Conservation (phyloP, 1,140 invertebrate genomes). For the Campodea augens region DNA sequence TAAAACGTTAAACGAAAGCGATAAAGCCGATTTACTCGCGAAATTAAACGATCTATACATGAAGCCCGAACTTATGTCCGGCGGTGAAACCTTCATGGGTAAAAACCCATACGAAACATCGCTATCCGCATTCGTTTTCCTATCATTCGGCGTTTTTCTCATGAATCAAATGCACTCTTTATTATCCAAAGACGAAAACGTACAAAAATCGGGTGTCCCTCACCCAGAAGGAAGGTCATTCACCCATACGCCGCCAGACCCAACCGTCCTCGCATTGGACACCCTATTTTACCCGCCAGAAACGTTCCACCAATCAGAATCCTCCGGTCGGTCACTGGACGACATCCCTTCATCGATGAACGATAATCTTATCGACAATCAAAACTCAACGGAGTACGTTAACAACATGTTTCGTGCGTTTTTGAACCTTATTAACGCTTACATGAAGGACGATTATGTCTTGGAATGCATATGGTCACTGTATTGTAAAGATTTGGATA, state of each 20-base stretch:
- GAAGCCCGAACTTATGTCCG: slow-evolving; percentile 1
- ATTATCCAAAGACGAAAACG: slow-evolving; percentile 25
- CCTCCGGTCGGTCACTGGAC: slow-evolving; percentile 1
- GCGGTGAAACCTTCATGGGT: slow-evolving; percentile 4
- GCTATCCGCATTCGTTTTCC: slow-evolving; percentile 30
- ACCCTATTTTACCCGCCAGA: slow-evolving; percentile 30
- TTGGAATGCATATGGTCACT: slow-evolving; percentile 39
- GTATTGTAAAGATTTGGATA: slow-evolving; percentile 37
- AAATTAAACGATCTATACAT: slow-evolving; percentile 14
- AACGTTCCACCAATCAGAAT: slow-evolving; percentile 19
- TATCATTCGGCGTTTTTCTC: slow-evolving; percentile 35
- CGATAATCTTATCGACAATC: slow-evolving; percentile 11
- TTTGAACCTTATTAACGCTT: slow-evolving; percentile 34
- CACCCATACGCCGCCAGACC: slow-evolving; percentile 28
- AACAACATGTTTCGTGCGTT: slow-evolving; percentile 33
- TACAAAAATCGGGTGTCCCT: not conserved
- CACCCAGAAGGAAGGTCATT: slow-evolving; percentile 12
- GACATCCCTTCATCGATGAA: slow-evolving; percentile 1
- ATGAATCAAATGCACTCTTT: slow-evolving; percentile 36
- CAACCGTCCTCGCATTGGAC: slow-evolving; percentile 32
- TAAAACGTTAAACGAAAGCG: slow-evolving; percentile 13
- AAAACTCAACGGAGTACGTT: slow-evolving; percentile 26
- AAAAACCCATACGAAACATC: slow-evolving; percentile 18
- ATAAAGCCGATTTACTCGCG: slow-evolving; percentile 10
- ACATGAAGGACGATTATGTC: slow-evolving; percentile 20